Conservation (phyloP, 2,888 invertebrate species). For the Leptinotarsa rubiginosa region DNA sequence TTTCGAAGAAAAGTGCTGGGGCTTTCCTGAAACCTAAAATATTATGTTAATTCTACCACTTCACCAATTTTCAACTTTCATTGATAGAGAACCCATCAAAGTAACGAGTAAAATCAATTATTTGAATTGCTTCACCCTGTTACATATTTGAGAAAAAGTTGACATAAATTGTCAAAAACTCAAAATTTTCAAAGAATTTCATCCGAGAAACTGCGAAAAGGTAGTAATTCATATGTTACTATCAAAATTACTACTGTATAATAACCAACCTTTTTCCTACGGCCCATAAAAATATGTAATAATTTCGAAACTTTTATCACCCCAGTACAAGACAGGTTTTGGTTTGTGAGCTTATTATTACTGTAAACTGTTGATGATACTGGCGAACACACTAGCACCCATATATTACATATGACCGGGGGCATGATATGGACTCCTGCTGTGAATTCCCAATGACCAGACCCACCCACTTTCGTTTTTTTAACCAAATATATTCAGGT, state of each 20-base stretch:
- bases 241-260: not conserved
- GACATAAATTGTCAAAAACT: too few species aligned
- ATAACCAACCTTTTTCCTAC: not conserved
- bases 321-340: constrained; percentile 37
- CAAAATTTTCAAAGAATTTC: too few species aligned
- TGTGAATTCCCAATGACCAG: constrained; percentile 63
- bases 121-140: too few species aligned
- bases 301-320: constrained; percentile 37
- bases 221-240: not conserved
- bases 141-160: too few species aligned
- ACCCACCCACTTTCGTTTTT: constrained; percentile 50
- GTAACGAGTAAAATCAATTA: too few species aligned
- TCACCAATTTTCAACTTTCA: too few species aligned
- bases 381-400: constrained; percentile 59
- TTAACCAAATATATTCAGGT: constrained; percentile 22
- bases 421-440: constrained; percentile 62
- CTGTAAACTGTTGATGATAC: constrained; percentile 60
- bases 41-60: too few species aligned
- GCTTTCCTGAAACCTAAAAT: too few species aligned
- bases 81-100: too few species aligned
- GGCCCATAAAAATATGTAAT: constrained; percentile 2
- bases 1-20: too few species aligned
- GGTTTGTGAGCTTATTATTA: constrained; percentile 57
- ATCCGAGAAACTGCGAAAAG: not conserved
- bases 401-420: constrained; percentile 63